Conservation (phyloP, 2,888 invertebrate species). For the Diaperis boleti region DNA sequence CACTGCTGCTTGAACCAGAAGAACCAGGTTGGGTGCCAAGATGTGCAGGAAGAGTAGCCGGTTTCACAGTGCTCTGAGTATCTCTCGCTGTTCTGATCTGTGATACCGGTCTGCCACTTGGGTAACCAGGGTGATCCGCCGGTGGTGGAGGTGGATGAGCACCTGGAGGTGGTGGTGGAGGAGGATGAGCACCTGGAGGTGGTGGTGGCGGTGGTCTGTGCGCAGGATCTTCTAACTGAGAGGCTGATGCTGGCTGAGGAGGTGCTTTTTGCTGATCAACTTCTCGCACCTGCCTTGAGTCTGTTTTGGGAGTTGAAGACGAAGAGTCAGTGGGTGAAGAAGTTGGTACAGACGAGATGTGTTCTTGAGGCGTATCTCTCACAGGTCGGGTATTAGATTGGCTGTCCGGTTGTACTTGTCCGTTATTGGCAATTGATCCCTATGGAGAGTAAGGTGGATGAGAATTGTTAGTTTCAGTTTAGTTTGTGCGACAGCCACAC, state of each 20-base stretch:
- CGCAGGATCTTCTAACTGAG: too few species aligned
- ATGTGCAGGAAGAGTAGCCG: slow-evolving; percentile 7
- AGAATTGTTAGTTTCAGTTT: too few species aligned
- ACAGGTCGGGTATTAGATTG: too few species aligned
- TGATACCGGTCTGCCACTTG: background rate
- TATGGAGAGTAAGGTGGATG: too few species aligned
- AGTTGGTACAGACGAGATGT: slow-evolving; percentile 8
- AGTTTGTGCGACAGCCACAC: too few species aligned
- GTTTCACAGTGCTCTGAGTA: background rate
- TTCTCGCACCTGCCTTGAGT: background rate
- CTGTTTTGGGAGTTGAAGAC: background rate
- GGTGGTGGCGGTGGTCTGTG: slow-evolving; percentile 5
- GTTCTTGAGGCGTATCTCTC: too few species aligned
- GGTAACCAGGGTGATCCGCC: background rate
- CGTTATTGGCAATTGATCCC: too few species aligned
- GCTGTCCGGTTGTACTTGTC: too few species aligned
- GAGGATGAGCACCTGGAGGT: background rate
- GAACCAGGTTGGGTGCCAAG: background rate
- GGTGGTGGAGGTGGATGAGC: background rate
- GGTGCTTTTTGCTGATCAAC: background rate
- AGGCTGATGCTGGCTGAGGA: background rate
- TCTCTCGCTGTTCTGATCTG: slow-evolving; percentile 1
- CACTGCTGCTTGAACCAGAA: background rate
- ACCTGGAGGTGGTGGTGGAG: background rate
- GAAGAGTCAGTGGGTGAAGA: background rate